Percentiles rank a stretch among this genome's conserved stretches.
Conservation (phyloP, 2,797 vertebrate genomes). For the Mus spretus region DNA sequence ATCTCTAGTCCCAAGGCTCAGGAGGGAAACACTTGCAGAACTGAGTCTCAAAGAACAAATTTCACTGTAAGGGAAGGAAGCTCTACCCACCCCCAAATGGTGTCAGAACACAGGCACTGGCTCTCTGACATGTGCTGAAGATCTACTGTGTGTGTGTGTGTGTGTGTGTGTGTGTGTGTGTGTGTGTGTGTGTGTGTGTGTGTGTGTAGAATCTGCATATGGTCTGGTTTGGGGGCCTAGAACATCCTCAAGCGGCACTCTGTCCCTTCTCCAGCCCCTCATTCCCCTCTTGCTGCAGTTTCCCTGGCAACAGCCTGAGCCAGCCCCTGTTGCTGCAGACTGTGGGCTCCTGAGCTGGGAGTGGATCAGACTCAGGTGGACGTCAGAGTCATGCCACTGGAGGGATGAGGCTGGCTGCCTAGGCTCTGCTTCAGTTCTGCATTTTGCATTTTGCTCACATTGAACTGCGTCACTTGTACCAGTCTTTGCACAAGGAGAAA, state of each 20-base stretch:
- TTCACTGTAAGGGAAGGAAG: neutral
- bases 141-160: neutral
- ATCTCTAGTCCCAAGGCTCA: neutral
- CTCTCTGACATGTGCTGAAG: neutral
- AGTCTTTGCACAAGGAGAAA: too few relatives aligned
- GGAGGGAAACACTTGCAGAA: neutral
- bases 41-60: neutral
- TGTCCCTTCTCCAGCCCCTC: neutral
- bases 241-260: neutral
- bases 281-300: too few relatives aligned
- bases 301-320: conserved; percentile 22
- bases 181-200: too few relatives aligned
- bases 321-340: neutral
- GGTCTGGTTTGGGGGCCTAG: too few relatives aligned
- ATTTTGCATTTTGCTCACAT: neutral
- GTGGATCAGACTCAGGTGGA: neutral
- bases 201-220: neutral
- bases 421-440: neutral
- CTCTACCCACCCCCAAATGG: neutral
- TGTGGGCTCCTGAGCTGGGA: neutral
- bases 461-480: neutral
- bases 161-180: neutral
- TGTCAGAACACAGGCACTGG: fast-evolving
- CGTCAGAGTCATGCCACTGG: too few relatives aligned
- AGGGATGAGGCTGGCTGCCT: neutral